Base-by-base conservation (phyloP, 2,888 invertebrate species). In the Phaonia tiefii region DNA sequence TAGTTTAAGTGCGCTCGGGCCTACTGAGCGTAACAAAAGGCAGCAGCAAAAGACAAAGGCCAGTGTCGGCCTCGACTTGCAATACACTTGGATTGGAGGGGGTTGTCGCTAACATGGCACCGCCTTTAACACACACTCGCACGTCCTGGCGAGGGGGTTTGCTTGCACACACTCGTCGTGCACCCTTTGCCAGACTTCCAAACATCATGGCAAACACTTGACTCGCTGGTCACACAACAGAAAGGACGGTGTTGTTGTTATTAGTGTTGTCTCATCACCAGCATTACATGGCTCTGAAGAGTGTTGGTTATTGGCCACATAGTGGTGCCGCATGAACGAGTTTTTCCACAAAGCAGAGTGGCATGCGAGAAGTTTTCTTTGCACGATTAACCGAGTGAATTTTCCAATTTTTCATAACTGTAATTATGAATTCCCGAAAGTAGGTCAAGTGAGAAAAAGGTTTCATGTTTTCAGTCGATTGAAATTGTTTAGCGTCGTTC, bases 221-320 rank as follows among this genome's bases (percentile, higher is more conserved):
- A 31, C 31, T 31, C 8, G 31, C 4, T 31, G 31, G 31, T 8
- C 31, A 31, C 31, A 5, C 31, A 31, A 31, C 31, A 31, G 8
- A 31, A 8, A 3, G 31, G 31, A 8, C 8, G 31, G 3, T 31
- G 31, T 31, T 31, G n/a, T n/a, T n/a, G n/a, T n/a, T n/a, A n/a
- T n/a, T n/a, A n/a, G n/a, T n/a, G n/a, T n/a, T n/a, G 31, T 31
- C 8, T 31, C 31, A 31, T 3, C 31, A 31, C 4, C 4, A 8
- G 4, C 31, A 31, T 8, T 3, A 8, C 31, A 31, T 31, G 31
- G 31, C 8, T 31, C 17, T 49, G 58, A 69, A 71, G 46, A 20
- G 54, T 75, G 72, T 81, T 75, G 78, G 75, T 46, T 81, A 37
- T 78, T 81, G 78, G 72, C 72, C 81, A 78, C 81, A 81, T 75